A percentile compares a stretch with the other conserved stretches of the same genome.
Evolutionary conservation across 2,888 invertebrate species (phyloP).

Genomic region (Argyra leucocephala): DNA sequence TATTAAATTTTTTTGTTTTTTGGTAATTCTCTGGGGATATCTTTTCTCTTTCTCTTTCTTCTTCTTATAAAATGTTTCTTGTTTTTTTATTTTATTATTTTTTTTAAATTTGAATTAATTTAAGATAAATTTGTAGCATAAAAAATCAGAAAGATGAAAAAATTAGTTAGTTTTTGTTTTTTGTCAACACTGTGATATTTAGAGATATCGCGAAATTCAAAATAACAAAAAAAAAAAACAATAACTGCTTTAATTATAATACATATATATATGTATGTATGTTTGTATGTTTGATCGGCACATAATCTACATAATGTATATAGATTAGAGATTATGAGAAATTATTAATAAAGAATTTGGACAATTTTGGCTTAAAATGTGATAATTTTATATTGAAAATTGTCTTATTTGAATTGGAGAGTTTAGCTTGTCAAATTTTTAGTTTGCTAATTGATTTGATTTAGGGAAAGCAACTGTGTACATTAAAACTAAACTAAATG

Average conservation of each 20-base stretch:
- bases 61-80: neutral
- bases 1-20: neutral
- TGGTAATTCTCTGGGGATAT: neutral
- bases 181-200: neutral
- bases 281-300: no score
- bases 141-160: neutral
- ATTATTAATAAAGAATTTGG: neutral
- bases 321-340: neutral
- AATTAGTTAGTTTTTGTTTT: neutral
- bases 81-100: neutral
- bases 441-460: no score
- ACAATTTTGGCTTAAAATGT: neutral
- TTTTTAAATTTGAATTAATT: constrained; percentile 1
- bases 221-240: neutral
- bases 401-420: no score
- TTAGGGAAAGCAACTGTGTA: no score
- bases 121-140: constrained; percentile 2
- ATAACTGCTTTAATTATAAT: neutral
- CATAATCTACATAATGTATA: no score
- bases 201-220: neutral
- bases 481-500: no score
- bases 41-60: neutral
- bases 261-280: neutral
- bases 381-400: no score
- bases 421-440: no score